Conservation (phyloP, 2,797 vertebrate species). For the Parotocinclus haroldoi region DNA sequence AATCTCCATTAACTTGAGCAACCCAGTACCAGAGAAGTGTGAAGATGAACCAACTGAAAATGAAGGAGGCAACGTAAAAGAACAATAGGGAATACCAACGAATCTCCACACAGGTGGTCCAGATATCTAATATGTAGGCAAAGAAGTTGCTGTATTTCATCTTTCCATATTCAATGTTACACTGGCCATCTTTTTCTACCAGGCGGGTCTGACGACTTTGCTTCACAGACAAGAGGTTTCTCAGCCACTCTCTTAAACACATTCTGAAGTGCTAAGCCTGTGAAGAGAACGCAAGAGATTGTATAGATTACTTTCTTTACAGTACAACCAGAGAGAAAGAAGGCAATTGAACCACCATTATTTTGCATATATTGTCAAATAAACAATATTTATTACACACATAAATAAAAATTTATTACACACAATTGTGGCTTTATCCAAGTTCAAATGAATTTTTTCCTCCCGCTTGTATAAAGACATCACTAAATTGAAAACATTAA, state of each 20-base stretch:
- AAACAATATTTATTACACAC: too few relatives aligned
- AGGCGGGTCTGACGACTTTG: slow-evolving; percentile 72
- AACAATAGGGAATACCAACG: slow-evolving; percentile 72
- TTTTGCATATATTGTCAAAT: too few relatives aligned
- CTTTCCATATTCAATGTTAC: slow-evolving; percentile 94
- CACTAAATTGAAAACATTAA: too few relatives aligned
- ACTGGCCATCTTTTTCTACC: slow-evolving; percentile 91
- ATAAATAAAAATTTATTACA: too few relatives aligned
- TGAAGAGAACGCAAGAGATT: background rate
- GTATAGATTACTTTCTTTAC: background rate
- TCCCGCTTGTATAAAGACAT: too few relatives aligned
- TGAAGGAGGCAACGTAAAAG: slow-evolving; percentile 66
- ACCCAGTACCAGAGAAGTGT: slow-evolving; percentile 76
- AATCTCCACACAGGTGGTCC: slow-evolving; percentile 78
- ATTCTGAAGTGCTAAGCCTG: slow-evolving; percentile 64
- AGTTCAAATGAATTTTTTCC: too few relatives aligned
- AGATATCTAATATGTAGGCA: slow-evolving; percentile 87
- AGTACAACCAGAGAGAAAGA: background rate
- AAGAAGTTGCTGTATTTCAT: slow-evolving; percentile 79
- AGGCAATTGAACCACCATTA: too few relatives aligned
- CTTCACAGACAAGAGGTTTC: slow-evolving; percentile 59
- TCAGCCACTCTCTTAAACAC: slow-evolving; percentile 71
- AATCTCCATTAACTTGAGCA: slow-evolving; percentile 66
- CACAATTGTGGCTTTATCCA: too few relatives aligned
- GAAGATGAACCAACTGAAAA: slow-evolving; percentile 76